Evolutionary conservation across 1,140 invertebrate genomes (phyloP).

Genomic region (Glossosoma conforme): DNA sequence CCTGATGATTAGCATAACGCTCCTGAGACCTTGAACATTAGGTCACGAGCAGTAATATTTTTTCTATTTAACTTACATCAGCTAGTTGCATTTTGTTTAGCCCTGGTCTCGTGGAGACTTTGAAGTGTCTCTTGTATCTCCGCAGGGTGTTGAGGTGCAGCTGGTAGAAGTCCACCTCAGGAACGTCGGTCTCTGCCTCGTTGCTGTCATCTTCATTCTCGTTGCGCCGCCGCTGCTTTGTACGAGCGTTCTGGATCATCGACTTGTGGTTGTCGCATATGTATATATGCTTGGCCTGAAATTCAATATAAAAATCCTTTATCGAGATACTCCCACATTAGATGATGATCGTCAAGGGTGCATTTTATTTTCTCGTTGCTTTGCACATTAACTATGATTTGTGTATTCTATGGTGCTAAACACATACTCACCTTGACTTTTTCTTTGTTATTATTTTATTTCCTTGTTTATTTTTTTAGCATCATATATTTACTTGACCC

Average conservation of each 20-base stretch:
- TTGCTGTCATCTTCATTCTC: constrained; percentile 92
- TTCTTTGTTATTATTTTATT: too few species aligned
- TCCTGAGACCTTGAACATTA: too few species aligned
- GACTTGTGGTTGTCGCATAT: constrained; percentile 96
- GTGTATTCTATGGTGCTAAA: too few species aligned
- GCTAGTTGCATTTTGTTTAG: constrained; percentile 92
- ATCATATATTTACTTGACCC: too few species aligned
- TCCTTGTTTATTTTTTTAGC: too few species aligned
- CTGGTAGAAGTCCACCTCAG: constrained; percentile 90
- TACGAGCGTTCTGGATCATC: constrained; percentile 88
- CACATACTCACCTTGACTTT: too few species aligned
- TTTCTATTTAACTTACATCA: constrained; percentile 90
- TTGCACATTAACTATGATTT: constrained; percentile 14
- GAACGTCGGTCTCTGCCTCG: constrained; percentile 79
- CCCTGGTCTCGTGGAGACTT: constrained; percentile 83
- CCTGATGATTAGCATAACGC: too few species aligned
- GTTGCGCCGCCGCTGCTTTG: constrained; percentile 75
- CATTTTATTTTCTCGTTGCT: background rate
- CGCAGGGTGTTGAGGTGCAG: constrained; percentile 89
- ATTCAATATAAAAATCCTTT: constrained; percentile 21
- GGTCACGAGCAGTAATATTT: too few species aligned
- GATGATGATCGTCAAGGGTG: too few species aligned
- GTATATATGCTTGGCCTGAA: constrained; percentile 87
- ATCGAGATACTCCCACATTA: too few species aligned
- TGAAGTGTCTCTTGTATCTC: constrained; percentile 90